Evolutionary conservation across 1,140 invertebrate species (phyloP), one percentile per base, ranked within the genome.

Genomic region (Armadillidium nasatum): DNA sequence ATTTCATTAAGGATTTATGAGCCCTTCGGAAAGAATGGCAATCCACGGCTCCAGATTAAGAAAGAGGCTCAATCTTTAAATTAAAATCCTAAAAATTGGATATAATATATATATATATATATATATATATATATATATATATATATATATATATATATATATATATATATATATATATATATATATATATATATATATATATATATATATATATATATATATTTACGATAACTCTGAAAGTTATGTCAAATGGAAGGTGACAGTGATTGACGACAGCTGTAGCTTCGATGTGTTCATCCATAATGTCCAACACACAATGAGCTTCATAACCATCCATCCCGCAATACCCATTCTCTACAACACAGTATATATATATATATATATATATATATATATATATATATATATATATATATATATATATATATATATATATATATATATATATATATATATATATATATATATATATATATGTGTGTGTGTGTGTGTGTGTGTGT

Each of bases 241-340:
- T 78, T 45, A 78, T 68, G 22, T 78, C 77, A 15, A 78, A 46
- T 11, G 77, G 77, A 19, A 78, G 46, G 44, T 78, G 77, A 19
- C 77, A 78, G n/a, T 78, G 73, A 33, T 78, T 78, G 70, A 78
- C 72, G 69, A 75, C 71, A 69, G 77, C 77, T 9, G 73, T 75
- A 45, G 77, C 77, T 23, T 75, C 73, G 54, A 78, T 78, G 73
- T 78, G 77, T 46, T 78, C 77, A 45, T 78, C 77, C 50, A 78
- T n/a, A 73, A 78, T 78, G 70, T 78, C 73, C 10, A 78, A 73
- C 4, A 72, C 67, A 43, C 77, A 78, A 3, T 73, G 74, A 0
- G 73, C 70, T n/a, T 72, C 70, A 43, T 78, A 78, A 23, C 74
- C 72, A 11, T 75, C 50, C 9, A 78, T 43, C 68, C 72, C 73